These are phyloP conservation scores for Florisuga fusca DNA, from an alignment of 2,797 vertebrate species.

Conservation along the genomic window DNA sequence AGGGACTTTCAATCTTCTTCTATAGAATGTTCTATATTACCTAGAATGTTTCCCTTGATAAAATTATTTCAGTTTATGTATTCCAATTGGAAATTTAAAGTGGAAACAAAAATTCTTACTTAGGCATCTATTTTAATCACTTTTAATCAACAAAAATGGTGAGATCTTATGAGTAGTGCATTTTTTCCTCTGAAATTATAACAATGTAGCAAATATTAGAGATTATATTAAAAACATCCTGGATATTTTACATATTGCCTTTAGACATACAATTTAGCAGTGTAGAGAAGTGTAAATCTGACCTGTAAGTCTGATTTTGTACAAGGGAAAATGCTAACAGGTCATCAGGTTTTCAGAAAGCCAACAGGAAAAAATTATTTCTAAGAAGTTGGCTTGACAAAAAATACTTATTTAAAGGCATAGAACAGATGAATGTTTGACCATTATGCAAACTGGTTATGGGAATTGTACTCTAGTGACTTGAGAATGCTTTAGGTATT, in stretches of 20 bases:
- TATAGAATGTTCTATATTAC: neutral
- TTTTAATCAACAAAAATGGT: neutral
- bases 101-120: neutral
- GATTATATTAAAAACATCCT: neutral
- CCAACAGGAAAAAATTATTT: neutral
- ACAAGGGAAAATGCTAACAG: neutral
- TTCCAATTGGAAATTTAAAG: neutral
- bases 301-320: neutral
- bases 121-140: neutral
- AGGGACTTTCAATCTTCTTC: neutral
- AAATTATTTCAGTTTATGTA: neutral
- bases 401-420: neutral
- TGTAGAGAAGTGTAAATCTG: neutral
- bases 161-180: neutral
- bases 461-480: neutral
- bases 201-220: neutral
- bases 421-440: neutral
- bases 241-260: neutral
- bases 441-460: neutral
- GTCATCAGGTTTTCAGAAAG: neutral
- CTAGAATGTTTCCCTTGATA: neutral
- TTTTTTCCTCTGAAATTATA: neutral
- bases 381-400: neutral
- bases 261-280: neutral
- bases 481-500: neutral